Evolutionary conservation across 1,140 invertebrate species (phyloP).

Genomic region (Leguminivora glycinivorella): DNA sequence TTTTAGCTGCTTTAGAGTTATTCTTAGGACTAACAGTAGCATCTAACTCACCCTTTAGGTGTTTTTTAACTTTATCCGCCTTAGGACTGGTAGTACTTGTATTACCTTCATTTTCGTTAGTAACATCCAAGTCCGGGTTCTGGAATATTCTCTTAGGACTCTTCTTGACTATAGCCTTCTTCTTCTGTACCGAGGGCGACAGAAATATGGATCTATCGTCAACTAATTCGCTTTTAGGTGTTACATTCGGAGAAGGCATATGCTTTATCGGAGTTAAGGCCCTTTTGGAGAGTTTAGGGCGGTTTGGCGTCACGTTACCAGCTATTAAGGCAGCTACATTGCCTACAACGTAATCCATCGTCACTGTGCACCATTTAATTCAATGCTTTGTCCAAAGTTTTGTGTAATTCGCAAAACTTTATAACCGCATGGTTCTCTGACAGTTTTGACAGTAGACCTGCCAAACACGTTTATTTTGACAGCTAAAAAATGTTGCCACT

Average conservation of each 20-base stretch:
- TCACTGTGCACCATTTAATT: conserved; percentile 16
- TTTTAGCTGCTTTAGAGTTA: conserved; percentile 41
- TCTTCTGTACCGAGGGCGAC: conserved; percentile 66
- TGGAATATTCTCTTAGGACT: conserved; percentile 74
- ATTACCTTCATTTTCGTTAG: conserved; percentile 45
- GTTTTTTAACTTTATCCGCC: conserved; percentile 70
- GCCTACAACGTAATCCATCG: conserved; percentile 72
- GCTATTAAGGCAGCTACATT: conserved; percentile 67
- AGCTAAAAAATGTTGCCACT: not conserved
- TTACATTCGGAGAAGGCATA: conserved; percentile 70
- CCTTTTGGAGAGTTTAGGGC: conserved; percentile 59
- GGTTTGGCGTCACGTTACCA: conserved; percentile 69
- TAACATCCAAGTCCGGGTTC: conserved; percentile 59
- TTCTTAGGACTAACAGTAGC: conserved; percentile 29
- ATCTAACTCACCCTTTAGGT: conserved; percentile 62
- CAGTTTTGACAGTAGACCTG: conserved; percentile 7
- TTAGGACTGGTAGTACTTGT: conserved; percentile 49
- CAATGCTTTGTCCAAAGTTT: not conserved
- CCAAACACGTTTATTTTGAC: conserved; percentile 5
- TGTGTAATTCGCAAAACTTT: not conserved
- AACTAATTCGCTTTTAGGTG: conserved; percentile 66
- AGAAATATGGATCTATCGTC: conserved; percentile 68
- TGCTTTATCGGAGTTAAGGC: conserved; percentile 70
- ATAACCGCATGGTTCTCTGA: conserved; percentile 12
- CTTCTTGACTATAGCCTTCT: conserved; percentile 71